phyloP scores from a whole-genome alignment of 2,113 vertebrate genomes.

The Bos javanicus region DNA sequence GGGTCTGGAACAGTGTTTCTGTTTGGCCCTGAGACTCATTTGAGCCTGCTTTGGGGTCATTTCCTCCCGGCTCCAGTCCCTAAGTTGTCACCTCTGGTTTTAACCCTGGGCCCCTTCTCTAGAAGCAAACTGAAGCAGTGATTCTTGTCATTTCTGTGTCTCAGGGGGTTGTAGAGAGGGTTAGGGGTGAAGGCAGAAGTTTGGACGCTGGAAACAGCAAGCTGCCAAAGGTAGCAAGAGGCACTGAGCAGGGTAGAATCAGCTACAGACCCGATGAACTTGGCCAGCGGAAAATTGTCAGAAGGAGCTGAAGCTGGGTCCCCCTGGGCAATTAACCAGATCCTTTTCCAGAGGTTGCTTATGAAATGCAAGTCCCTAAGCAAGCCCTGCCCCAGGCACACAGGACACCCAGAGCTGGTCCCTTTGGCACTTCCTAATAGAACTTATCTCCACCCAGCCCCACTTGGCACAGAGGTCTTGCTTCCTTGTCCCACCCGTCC shows the following conservation, averaged over 20 bases:
- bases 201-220: background rate
- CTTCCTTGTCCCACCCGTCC: background rate
- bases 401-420: background rate
- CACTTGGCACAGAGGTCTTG: background rate
- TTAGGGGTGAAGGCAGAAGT: rapidly evolving
- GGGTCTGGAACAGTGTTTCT: background rate
- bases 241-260: background rate
- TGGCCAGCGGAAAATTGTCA: background rate
- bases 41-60: background rate
- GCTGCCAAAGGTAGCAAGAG: background rate
- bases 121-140: background rate
- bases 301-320: background rate
- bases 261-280: background rate
- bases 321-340: background rate
- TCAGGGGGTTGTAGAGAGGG: background rate
- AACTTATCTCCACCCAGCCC: background rate
- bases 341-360: background rate
- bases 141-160: background rate
- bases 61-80: background rate
- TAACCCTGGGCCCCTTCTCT: background rate
- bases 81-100: background rate
- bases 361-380: background rate
- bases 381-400: rapidly evolving
- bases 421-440: background rate
- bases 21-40: background rate